A percentile compares a stretch with the other conserved stretches of the same genome.
These are phyloP conservation scores for Amniataba percoides DNA, from an alignment of 2,797 vertebrate genomes.

Conservation along the genomic window DNA sequence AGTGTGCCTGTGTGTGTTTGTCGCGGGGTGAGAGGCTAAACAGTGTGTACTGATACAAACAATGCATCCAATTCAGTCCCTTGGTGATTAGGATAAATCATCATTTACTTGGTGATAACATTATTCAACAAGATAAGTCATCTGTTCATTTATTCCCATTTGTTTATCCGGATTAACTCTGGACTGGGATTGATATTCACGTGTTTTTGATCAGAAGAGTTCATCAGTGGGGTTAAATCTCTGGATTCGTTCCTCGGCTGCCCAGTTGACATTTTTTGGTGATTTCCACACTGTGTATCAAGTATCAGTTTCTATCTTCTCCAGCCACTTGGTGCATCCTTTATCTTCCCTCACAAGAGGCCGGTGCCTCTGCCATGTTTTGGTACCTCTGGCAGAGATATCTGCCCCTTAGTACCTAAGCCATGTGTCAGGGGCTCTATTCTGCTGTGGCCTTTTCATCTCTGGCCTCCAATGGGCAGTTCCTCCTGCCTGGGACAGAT, in stretches of 20 bases:
- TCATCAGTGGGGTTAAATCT: not conserved
- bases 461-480: conserved; percentile 35
- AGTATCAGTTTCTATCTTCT: not conserved
- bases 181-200: conserved; percentile 9
- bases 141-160: conserved; percentile 28
- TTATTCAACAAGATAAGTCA: conserved; percentile 30
- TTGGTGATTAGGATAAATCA: conserved; percentile 7
- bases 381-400: conserved; percentile 33
- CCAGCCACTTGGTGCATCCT: conserved; percentile 22
- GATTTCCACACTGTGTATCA: conserved; percentile 15
- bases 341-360: conserved; percentile 10
- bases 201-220: conserved; percentile 16
- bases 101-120: conserved; percentile 21
- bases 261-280: not conserved
- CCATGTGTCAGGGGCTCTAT: conserved; percentile 43
- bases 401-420: conserved; percentile 23
- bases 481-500: conserved; percentile 32
- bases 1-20: not conserved
- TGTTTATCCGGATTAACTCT: conserved; percentile 35
- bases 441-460: conserved; percentile 57
- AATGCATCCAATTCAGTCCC: not conserved
- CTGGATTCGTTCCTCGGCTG: not conserved
- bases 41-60: not conserved
- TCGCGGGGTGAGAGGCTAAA: not conserved
- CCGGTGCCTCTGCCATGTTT: conserved; percentile 38